Evolutionary conservation across 2,888 invertebrate species (phyloP), one percentile per base, ranked within the genome.

Genomic region (Dryadula phaetusa): DNA sequence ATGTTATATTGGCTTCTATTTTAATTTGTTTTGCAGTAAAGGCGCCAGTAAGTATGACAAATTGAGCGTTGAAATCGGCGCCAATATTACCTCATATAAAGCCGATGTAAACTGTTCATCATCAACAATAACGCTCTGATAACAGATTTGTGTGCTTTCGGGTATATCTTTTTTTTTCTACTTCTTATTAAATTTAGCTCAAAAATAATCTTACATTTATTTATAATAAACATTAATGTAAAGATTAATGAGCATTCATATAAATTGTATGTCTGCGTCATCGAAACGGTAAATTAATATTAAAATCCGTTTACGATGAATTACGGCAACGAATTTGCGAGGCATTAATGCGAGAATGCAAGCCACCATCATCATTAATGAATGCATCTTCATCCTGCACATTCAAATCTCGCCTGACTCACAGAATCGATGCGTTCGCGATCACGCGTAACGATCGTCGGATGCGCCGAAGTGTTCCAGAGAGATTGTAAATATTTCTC

Each of bases 401-500:
- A 86, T 90, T 90, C 87, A 85, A 85, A 88, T 82, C 82, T 80
- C 75, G 73, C 79, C 84, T 89, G 88, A 88, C 75, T 87, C 86
- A 78, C 73, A 84, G 83, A 80, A 85, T 88, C 90, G 87, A 90
- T 90, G 90, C 91, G 89, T 85, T 85, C 82, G 90, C 91, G 88
- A 86, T 86, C 82, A 86, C 88, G 83, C 83, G 80, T 89, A 88
- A 92, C 90, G 91, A 88, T 86, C 87, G 84, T 90, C 92, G 91
- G 92, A 92, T 92, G 91, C 90, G 92, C 87, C 88, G 90, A 89
- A 92, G 92, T 92, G 90, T 87, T 90, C 84, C 86, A 86, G 86
- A 85, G 88, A 88, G 91, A 91, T 92, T 92, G 92, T 92, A 92
- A 92, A 92, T 92, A 92, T 92, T 92, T 90, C 92, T 90, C 91